Evolutionary conservation across 2,797 vertebrate genomes (phyloP).

Genomic region (Poliocrania exsul): DNA sequence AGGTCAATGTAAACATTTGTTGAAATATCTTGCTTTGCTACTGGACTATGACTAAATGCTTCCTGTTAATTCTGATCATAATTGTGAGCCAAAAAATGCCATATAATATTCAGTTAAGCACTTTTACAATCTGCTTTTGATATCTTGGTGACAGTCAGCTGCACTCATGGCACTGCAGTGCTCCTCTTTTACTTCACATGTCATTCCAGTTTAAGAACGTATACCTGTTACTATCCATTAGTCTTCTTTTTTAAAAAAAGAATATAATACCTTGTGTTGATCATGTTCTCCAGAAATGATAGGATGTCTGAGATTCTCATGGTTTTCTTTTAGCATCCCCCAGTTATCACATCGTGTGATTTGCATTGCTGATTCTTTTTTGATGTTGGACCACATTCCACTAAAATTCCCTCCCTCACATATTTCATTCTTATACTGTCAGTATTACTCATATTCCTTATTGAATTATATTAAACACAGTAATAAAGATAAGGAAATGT

Average conservation of each 20-base stretch:
- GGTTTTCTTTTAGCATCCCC: constrained; percentile 21
- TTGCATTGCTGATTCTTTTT: constrained; percentile 67
- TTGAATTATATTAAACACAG: constrained; percentile 7
- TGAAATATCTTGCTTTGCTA: not conserved
- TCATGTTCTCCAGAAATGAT: constrained; percentile 26
- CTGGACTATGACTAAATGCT: not conserved
- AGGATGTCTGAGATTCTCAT: constrained; percentile 28
- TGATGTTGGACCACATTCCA: constrained; percentile 52
- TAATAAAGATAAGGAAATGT: not conserved
- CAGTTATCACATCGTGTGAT: constrained; percentile 4
- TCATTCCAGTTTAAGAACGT: not conserved
- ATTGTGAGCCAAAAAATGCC: not conserved
- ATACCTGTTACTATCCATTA: not conserved
- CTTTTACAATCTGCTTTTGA: not conserved
- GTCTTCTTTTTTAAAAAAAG: not conserved
- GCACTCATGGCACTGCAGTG: not conserved
- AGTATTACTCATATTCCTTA: constrained; percentile 22
- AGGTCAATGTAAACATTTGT: not conserved
- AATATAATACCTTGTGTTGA: constrained; percentile 18
- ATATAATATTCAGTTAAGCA: not conserved
- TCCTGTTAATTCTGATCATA: not conserved
- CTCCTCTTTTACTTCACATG: not conserved
- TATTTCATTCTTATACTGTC: constrained; percentile 16
- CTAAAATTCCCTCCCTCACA: constrained; percentile 55
- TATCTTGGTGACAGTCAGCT: not conserved